Evolutionary conservation across 2,113 vertebrate species (phyloP).

Genomic region (Sinocyclocheilus anophthalmus): DNA sequence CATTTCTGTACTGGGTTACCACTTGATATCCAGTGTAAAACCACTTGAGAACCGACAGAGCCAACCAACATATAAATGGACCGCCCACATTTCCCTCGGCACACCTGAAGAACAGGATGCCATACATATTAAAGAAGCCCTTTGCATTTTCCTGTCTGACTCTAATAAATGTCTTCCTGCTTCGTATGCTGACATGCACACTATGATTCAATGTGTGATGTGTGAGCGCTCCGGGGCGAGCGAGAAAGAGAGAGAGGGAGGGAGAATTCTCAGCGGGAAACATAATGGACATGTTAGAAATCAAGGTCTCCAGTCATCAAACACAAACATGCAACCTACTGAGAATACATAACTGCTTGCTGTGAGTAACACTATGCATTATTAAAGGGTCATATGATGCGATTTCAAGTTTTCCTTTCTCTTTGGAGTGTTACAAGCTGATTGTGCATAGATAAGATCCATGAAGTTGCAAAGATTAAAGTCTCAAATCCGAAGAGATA

Average conservation of each 20-base stretch:
- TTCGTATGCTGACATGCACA: conserved; percentile 62
- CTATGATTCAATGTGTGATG: conserved; percentile 63
- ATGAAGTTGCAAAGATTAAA: too few relatives aligned
- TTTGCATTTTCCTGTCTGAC: conserved; percentile 66
- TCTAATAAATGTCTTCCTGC: conserved; percentile 66
- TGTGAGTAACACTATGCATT: neutral
- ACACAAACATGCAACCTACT: conserved; percentile 28
- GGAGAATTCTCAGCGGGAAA: conserved; percentile 12
- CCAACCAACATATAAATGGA: neutral
- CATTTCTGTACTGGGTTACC: neutral
- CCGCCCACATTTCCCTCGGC: conserved; percentile 1
- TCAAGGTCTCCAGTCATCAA: conserved; percentile 47
- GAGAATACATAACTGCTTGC: conserved; percentile 14
- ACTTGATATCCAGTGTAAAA: neutral
- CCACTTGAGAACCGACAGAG: neutral
- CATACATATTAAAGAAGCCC: conserved; percentile 70
- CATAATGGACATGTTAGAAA: conserved; percentile 34
- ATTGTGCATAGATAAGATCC: too few relatives aligned
- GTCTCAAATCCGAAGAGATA: too few relatives aligned
- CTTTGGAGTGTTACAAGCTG: too few relatives aligned
- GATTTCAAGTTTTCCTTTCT: too few relatives aligned
- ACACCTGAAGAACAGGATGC: conserved; percentile 49
- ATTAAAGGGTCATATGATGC: neutral
- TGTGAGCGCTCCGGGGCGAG: conserved; percentile 52
- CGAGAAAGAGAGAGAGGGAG: conserved; percentile 4